A percentile compares a stretch with the other conserved stretches of the same genome.
These are phyloP conservation scores for Prosopocoilus inquinatus DNA, from an alignment of 2,888 invertebrate species.

Conservation along the genomic window DNA sequence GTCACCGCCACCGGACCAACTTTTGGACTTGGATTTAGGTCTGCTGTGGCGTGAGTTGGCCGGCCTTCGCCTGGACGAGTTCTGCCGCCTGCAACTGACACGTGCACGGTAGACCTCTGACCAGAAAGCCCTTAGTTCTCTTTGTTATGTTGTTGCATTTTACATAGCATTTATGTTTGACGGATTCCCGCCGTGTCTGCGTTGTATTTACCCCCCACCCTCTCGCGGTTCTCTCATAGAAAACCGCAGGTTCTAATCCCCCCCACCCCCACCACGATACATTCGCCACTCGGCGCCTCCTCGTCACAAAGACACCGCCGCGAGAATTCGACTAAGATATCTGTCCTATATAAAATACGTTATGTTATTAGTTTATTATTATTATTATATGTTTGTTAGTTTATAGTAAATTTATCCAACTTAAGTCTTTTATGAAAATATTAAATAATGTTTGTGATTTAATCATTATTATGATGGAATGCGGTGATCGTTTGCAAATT, in stretches of 20 bases:
- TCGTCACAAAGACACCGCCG: no score
- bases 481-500: no score
- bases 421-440: constrained; percentile 36
- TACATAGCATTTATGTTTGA: constrained; percentile 42
- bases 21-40: constrained; percentile 46
- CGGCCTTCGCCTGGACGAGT: constrained; percentile 50
- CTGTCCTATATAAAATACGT: constrained; percentile 41
- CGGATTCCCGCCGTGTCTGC: constrained; percentile 9
- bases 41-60: constrained; percentile 52
- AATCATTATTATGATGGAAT: neutral
- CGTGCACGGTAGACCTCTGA: constrained; percentile 45
- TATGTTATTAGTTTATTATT: constrained; percentile 50
- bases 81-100: constrained; percentile 50
- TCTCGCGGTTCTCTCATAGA: no score
- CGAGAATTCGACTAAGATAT: constrained; percentile 30
- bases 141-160: constrained; percentile 53
- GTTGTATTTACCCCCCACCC: no score
- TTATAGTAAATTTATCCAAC: constrained; percentile 48
- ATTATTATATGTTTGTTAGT: constrained; percentile 48
- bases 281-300: no score
- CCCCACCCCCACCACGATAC: neutral
- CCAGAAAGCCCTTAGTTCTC: constrained; percentile 35
- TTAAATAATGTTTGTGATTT: constrained; percentile 45
- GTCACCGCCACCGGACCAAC: constrained; percentile 27
- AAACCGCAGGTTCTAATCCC: no score